Evolutionary conservation across 2,888 invertebrate genomes (phyloP).

Genomic region (Eupeodes latifasciatus): DNA sequence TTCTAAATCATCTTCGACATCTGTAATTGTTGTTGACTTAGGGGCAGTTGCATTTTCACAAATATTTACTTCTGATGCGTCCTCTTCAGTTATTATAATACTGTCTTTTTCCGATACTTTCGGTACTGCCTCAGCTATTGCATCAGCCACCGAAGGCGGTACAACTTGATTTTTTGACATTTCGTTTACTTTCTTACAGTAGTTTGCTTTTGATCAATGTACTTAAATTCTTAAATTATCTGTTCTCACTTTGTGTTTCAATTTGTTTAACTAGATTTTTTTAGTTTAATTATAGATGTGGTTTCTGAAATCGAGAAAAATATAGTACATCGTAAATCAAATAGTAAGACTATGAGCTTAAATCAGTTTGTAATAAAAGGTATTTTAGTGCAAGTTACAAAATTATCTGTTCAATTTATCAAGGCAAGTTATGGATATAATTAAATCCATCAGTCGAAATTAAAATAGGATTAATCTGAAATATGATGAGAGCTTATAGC

Average conservation of each 20-base stretch:
- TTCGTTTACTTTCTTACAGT: slow-evolving; percentile 8
- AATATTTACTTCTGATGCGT: slow-evolving; percentile 1
- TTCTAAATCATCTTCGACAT: slow-evolving; percentile 88
- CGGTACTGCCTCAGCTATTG: background rate
- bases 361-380: too few relatives aligned
- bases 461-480: too few relatives aligned
- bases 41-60: slow-evolving; percentile 42
- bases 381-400: too few relatives aligned
- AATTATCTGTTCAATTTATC: too few relatives aligned
- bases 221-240: too few relatives aligned
- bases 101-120: slow-evolving; percentile 17
- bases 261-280: too few relatives aligned
- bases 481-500: too few relatives aligned
- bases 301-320: slow-evolving; percentile 19
- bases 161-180: slow-evolving; percentile 58
- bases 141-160: background rate
- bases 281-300: slow-evolving; percentile 8
- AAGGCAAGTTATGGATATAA: too few relatives aligned
- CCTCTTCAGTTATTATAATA: slow-evolving; percentile 13
- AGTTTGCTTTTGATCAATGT: background rate
- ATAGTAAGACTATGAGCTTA: too few relatives aligned
- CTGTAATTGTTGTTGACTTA: slow-evolving; percentile 8
- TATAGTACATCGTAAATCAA: too few relatives aligned
- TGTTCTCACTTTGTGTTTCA: too few relatives aligned
- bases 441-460: too few relatives aligned